Percentiles rank a stretch among this genome's conserved stretches.
Evolutionary conservation across 2,888 invertebrate species (phyloP).

Genomic region (Parnassius mnemosyne): DNA sequence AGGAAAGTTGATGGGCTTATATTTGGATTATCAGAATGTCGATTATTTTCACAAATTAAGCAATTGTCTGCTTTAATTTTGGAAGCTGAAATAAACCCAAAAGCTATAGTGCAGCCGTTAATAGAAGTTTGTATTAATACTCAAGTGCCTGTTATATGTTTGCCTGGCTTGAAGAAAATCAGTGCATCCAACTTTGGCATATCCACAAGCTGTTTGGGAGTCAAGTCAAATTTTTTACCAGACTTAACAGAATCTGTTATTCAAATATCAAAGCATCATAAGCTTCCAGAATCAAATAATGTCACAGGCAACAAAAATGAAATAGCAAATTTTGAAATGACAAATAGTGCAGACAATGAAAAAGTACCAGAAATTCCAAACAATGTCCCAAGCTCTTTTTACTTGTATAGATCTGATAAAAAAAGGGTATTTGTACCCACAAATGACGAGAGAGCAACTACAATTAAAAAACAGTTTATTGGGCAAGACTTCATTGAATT

Average conservation of each 20-base stretch:
- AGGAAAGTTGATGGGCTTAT: slow-evolving; percentile 62
- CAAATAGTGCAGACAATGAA: slow-evolving; percentile 26
- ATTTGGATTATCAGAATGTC: slow-evolving; percentile 66
- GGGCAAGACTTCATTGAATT: slow-evolving; percentile 65
- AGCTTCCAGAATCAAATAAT: slow-evolving; percentile 15
- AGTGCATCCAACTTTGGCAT: slow-evolving; percentile 59
- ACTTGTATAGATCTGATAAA: slow-evolving; percentile 59
- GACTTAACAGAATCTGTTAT: slow-evolving; percentile 43
- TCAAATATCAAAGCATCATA: slow-evolving; percentile 44
- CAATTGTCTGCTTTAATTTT: slow-evolving; percentile 61
- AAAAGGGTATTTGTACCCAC: slow-evolving; percentile 61
- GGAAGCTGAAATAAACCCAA: slow-evolving; percentile 64
- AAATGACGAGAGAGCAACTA: slow-evolving; percentile 28
- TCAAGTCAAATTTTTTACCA: slow-evolving; percentile 45
- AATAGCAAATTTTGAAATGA: slow-evolving; percentile 19
- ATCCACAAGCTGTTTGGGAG: slow-evolving; percentile 63
- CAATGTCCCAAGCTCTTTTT: slow-evolving; percentile 37
- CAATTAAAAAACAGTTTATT: slow-evolving; percentile 41
- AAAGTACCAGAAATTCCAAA: neutral
- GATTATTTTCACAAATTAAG: slow-evolving; percentile 40
- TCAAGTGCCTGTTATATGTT: slow-evolving; percentile 58
- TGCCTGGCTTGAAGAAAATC: slow-evolving; percentile 53
- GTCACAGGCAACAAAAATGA: slow-evolving; percentile 21
- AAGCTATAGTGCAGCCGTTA: slow-evolving; percentile 63
- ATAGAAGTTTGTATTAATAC: slow-evolving; percentile 52